phyloP scores from a whole-genome alignment of 1,140 invertebrate species.

The Medauroidea extradentata region DNA sequence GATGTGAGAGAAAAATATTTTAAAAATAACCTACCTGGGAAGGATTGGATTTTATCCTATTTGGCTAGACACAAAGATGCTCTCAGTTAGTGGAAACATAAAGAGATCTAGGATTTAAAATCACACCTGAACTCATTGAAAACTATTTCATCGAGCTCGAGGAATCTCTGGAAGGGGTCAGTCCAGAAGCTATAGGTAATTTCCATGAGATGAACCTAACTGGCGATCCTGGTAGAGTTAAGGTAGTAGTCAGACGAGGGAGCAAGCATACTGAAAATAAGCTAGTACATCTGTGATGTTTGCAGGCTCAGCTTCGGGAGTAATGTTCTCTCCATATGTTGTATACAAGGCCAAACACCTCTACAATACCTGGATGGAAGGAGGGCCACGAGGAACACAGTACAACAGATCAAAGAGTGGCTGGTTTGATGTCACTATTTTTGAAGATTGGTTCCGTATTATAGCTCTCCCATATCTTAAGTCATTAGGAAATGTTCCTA shows the following conservation, averaged over 20 bases:
- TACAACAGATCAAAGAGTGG: slow-evolving; percentile 27
- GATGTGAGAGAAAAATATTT: neutral
- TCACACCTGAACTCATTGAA: neutral
- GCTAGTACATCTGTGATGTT: slow-evolving; percentile 34
- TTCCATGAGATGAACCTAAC: slow-evolving; percentile 40
- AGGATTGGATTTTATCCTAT: neutral
- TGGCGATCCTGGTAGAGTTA: slow-evolving; percentile 30
- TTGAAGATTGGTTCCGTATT: slow-evolving; percentile 31
- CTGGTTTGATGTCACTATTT: slow-evolving; percentile 32
- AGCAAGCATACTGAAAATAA: slow-evolving; percentile 35
- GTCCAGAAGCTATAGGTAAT: slow-evolving; percentile 19
- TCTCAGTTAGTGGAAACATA: neutral
- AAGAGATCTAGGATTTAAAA: neutral
- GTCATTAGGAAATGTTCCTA: slow-evolving; percentile 12
- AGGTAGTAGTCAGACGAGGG: slow-evolving; percentile 29
- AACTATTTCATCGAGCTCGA: slow-evolving; percentile 3
- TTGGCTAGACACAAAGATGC: neutral
- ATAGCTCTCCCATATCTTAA: slow-evolving; percentile 27
- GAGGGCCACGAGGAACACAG: slow-evolving; percentile 14
- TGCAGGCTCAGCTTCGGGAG: slow-evolving; percentile 27
- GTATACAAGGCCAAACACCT: slow-evolving; percentile 33
- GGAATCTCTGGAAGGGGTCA: slow-evolving; percentile 8
- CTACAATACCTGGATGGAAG: slow-evolving; percentile 35
- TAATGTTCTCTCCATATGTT: slow-evolving; percentile 29
- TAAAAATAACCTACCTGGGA: neutral